Evolutionary conservation across 2,113 vertebrate genomes (phyloP).

Genomic region (Chloropsis hardwickii): DNA sequence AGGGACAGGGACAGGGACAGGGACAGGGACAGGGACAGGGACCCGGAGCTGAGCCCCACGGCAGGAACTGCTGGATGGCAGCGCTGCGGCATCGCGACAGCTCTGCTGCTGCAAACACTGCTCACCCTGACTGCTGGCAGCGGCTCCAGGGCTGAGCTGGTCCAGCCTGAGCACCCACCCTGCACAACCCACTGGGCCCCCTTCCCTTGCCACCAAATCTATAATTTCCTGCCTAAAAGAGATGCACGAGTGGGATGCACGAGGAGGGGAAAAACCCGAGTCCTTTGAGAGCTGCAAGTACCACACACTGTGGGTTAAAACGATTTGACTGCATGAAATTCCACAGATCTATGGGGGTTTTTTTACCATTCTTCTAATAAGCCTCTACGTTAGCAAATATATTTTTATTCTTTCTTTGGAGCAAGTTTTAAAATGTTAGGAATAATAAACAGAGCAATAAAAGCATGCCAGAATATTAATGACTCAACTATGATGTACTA

Average conservation of each 20-base stretch:
- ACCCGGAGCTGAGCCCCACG: accelerated
- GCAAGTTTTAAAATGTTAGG: neutral
- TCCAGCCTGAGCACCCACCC: neutral
- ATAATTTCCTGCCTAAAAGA: neutral
- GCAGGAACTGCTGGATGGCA: neutral
- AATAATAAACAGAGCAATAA: neutral
- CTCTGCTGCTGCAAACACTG: accelerated
- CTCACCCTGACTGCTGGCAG: neutral
- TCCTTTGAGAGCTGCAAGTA: neutral
- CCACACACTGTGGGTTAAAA: neutral
- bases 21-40: neutral
- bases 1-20: no score
- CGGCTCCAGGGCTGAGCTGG: neutral
- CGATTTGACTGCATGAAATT: neutral
- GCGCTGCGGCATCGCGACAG: accelerated
- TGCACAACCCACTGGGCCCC: accelerated
- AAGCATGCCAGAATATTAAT: neutral
- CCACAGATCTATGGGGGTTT: neutral
- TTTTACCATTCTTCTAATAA: neutral
- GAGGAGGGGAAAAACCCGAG: neutral
- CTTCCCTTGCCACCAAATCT: neutral
- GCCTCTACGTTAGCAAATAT: neutral
- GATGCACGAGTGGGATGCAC: neutral
- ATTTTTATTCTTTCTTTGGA: neutral
- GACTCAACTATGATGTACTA: neutral